Evolutionary conservation across 2,888 invertebrate genomes (phyloP).

Genomic region (Himalopsyche tibetana): DNA sequence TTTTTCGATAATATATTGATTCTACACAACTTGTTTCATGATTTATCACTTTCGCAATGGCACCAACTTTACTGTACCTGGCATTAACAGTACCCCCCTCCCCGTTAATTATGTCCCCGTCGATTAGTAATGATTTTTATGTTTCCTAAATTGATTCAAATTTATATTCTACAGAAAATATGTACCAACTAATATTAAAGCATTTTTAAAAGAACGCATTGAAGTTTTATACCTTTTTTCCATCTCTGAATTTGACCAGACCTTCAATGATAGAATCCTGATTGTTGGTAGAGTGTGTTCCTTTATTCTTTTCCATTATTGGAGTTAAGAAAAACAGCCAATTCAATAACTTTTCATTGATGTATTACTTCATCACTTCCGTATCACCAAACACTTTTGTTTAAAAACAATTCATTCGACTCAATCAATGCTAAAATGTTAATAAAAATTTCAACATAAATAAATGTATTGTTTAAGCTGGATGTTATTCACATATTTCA

Average conservation of each 20-base stretch:
- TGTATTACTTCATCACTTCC: background rate
- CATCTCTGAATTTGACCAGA: slow-evolving; percentile 92
- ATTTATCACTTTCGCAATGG: no score
- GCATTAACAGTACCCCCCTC: no score
- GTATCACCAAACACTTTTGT: background rate
- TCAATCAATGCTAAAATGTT: background rate
- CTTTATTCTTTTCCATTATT: slow-evolving; percentile 26
- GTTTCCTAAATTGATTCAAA: no score
- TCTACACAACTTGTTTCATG: no score
- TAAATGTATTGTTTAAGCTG: background rate
- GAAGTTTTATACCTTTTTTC: slow-evolving; percentile 86
- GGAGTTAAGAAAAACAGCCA: background rate
- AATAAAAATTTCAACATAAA: no score
- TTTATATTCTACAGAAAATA: no score
- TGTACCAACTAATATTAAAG: no score
- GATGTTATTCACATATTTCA: background rate
- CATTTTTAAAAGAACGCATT: background rate
- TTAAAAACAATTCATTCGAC: background rate
- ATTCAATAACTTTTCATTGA: slow-evolving; percentile 43
- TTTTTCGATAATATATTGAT: no score
- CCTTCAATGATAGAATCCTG: slow-evolving; percentile 88
- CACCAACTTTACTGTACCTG: no score
- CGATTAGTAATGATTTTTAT: no score
- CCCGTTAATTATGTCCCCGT: no score
- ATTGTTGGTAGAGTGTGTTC: background rate